Evolutionary conservation across 2,797 vertebrate species (phyloP).

Genomic region (Halcyon smyrnensis): DNA sequence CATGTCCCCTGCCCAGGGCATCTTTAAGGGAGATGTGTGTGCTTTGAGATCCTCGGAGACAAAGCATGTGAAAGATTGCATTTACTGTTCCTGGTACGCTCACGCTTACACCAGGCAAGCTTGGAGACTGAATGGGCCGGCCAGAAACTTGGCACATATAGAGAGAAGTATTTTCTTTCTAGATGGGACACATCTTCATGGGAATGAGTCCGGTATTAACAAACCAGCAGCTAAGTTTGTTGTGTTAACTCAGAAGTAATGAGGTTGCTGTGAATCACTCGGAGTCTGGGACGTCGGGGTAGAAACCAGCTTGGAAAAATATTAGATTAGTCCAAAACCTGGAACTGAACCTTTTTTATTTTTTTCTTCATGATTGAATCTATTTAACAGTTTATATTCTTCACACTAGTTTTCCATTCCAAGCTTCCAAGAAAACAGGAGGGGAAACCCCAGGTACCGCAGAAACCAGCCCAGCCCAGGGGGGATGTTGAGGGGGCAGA

Average conservation of each 20-base stretch:
- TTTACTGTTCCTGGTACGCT: not conserved
- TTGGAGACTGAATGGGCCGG: not conserved
- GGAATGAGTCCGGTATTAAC: not conserved
- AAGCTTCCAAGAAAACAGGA: not conserved
- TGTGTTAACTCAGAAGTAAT: not conserved
- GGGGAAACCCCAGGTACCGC: not conserved
- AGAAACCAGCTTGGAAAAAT: not conserved
- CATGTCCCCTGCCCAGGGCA: not conserved
- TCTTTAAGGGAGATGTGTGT: not conserved
- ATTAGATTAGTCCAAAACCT: not conserved
- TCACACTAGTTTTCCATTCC: not conserved
- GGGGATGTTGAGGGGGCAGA: not conserved
- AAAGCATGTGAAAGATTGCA: not conserved
- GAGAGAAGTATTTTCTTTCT: not conserved
- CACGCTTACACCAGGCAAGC: not conserved
- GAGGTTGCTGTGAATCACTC: not conserved
- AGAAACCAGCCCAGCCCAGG: accelerated
- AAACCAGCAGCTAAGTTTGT: not conserved
- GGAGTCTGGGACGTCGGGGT: accelerated
- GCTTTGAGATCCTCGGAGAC: not conserved
- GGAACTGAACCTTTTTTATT: not conserved
- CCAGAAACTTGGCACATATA: not conserved
- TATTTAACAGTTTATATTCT: not conserved
- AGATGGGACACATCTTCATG: not conserved
- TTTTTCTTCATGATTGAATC: not conserved